Percentiles rank a stretch among this genome's conserved stretches.
Evolutionary conservation across 2,113 vertebrate species (phyloP).

Genomic region (Epinephelus lanceolatus): DNA sequence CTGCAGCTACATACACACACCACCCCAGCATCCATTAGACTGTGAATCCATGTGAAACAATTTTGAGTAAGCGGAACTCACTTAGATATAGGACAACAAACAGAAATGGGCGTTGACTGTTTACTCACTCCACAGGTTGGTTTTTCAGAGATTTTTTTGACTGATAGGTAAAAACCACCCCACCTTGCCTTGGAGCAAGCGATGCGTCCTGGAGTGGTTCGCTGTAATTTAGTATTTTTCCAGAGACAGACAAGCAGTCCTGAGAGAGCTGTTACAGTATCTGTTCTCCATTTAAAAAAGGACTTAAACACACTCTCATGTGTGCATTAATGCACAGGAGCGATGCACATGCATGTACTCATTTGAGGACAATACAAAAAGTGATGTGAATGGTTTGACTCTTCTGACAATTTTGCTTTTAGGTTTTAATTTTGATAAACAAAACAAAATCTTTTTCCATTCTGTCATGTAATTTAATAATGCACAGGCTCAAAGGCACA

Average conservation of each 20-base stretch:
- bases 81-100: slow-evolving; percentile 17
- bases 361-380: background rate
- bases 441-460: background rate
- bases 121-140: background rate
- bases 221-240: background rate
- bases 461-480: background rate
- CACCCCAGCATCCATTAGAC: slow-evolving; percentile 38
- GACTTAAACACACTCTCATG: slow-evolving; percentile 31
- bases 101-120: background rate
- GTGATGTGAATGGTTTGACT: background rate
- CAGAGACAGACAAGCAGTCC: slow-evolving; percentile 10
- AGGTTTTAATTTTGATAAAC: background rate
- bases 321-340: background rate
- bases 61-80: slow-evolving; percentile 4
- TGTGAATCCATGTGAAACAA: slow-evolving; percentile 44
- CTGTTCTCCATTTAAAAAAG: slow-evolving; percentile 15
- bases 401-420: background rate
- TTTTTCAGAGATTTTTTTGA: slow-evolving; percentile 8
- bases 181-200: background rate
- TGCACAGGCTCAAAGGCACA: background rate
- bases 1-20: slow-evolving; percentile 14
- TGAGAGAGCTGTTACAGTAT: slow-evolving; percentile 13
- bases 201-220: slow-evolving; percentile 3
- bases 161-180: background rate
- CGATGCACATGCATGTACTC: background rate